phyloP scores from a whole-genome alignment of 1,140 invertebrate genomes.

The Sycophila sp. region DNA sequence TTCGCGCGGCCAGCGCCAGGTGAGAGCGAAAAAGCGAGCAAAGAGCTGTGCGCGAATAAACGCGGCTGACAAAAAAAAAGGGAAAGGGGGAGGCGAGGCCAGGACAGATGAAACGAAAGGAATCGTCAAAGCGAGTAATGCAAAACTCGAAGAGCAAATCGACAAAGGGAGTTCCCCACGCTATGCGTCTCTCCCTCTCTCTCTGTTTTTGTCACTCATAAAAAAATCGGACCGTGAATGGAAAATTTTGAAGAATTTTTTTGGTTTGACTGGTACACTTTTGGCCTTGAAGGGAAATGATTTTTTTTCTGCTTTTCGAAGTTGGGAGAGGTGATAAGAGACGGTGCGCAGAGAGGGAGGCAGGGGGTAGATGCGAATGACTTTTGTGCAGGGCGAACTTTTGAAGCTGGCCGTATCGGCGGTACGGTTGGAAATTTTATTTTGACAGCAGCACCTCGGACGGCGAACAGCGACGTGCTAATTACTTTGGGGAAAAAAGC shows the following conservation, averaged over 20 bases:
- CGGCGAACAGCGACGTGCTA: neutral
- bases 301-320: constrained; percentile 2
- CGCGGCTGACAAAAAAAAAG: neutral
- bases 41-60: neutral
- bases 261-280: no score
- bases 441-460: no score
- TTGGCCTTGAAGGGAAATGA: neutral
- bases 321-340: neutral
- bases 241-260: no score
- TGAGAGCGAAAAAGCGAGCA: constrained; percentile 18
- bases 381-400: neutral
- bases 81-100: constrained; percentile 9
- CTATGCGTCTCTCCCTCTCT: neutral
- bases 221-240: neutral
- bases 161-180: neutral
- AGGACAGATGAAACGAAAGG: neutral
- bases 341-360: neutral
- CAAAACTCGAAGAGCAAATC: neutral
- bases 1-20: neutral
- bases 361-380: neutral
- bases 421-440: no score
- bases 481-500: neutral
- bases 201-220: neutral
- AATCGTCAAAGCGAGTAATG: constrained; percentile 5
- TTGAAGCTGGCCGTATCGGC: no score